Conservation (phyloP, 2,113 vertebrate species). For the Acanthisitta chloris region DNA sequence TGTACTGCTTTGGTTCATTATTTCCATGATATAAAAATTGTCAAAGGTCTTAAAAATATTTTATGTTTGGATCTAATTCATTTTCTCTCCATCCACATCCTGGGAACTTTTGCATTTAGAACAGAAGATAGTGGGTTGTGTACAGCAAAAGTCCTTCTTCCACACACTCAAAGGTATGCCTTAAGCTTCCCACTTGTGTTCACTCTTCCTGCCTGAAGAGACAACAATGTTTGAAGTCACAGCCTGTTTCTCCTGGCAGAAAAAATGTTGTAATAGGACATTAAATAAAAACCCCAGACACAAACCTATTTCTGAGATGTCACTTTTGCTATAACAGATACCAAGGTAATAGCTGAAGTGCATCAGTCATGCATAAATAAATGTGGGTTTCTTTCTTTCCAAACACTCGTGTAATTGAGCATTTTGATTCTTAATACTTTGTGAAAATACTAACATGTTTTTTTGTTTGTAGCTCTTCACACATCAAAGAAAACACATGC, state of each 20-base stretch:
- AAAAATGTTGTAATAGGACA: neutral
- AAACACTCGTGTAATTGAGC: neutral
- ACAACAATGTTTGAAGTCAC: neutral
- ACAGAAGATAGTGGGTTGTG: neutral
- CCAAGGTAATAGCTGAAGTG: neutral
- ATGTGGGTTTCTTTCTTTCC: neutral
- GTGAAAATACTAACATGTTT: neutral
- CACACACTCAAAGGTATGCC: neutral
- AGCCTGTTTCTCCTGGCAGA: neutral
- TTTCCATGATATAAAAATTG: neutral
- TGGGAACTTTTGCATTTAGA: neutral
- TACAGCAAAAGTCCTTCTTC: neutral
- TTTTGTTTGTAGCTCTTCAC: neutral
- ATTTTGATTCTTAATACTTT: neutral
- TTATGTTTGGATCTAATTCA: neutral
- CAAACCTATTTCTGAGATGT: neutral
- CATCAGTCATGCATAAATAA: neutral
- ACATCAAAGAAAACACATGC: neutral
- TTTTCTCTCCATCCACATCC: neutral
- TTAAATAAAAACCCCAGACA: fast-evolving
- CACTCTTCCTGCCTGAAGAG: neutral
- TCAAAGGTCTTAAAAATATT: neutral
- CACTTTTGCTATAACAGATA: neutral
- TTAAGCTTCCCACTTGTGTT: neutral
- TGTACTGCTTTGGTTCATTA: neutral